Percentiles rank a stretch among this genome's conserved stretches.
phyloP scores from a whole-genome alignment of 2,113 vertebrate species.

The Paramormyrops kingsleyae region DNA sequence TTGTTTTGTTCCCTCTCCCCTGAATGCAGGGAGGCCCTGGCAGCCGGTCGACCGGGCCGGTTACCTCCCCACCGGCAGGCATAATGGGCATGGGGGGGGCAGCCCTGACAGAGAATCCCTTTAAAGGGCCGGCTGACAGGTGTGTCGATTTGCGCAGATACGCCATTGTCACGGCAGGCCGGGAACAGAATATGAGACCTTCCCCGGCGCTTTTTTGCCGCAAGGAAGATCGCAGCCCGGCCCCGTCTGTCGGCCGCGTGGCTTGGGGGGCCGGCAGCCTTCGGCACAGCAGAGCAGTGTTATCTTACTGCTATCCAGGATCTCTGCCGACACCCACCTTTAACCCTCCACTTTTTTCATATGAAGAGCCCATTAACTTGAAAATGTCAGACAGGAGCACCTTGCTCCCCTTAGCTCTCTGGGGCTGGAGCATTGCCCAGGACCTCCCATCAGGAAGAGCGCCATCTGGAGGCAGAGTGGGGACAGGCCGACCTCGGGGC shows the following conservation, averaged over 20 bases:
- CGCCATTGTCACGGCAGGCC: constrained; percentile 11
- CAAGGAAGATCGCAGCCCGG: not conserved
- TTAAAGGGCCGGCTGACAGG: constrained; percentile 23
- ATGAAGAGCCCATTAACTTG: not conserved
- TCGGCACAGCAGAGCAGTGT: constrained; percentile 8
- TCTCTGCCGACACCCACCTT: not conserved
- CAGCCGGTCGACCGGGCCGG: not conserved
- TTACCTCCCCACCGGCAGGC: not conserved
- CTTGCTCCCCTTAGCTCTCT: not conserved
- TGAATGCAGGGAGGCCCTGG: not conserved
- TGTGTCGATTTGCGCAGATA: constrained; percentile 14
- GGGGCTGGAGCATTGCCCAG: not conserved
- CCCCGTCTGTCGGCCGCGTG: not conserved
- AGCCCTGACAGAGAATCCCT: not conserved
- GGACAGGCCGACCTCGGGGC: not conserved
- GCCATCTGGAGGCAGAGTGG: not conserved
- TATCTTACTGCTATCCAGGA: constrained; percentile 4
- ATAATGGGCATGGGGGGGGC: not conserved
- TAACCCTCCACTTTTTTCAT: not conserved
- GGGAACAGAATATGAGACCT: constrained; percentile 14
- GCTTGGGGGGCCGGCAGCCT: not conserved
- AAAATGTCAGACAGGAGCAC: not conserved
- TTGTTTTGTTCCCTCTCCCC: not conserved
- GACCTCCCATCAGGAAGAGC: not conserved
- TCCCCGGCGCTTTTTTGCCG: not conserved